Base-by-base conservation (phyloP, 2,797 vertebrate species). In the Eulemur albifrons region DNA sequence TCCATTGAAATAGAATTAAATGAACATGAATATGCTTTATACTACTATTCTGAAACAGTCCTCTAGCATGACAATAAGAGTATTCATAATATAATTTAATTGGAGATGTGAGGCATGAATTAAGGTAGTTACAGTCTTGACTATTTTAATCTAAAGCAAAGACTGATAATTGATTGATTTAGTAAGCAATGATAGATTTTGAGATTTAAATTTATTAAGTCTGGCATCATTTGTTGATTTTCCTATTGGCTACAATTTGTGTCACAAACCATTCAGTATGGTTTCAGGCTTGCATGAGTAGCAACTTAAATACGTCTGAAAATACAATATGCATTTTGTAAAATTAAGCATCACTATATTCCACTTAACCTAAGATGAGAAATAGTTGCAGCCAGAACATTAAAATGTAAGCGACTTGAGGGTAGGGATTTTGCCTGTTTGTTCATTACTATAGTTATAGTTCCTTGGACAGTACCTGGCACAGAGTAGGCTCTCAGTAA, bases 51-150 rank as follows among this genome's bases (percentile, higher is more conserved):
- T 79, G 45, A 86, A 77, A 69, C 2, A 85, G 69, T 91, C 50
- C 35, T 57, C 35, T 95, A 76, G n/a, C 7, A 10, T 85, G 72
- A 90, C 12, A 27, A 40, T 75, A 21, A 52, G 35, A 88, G 93
- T 88, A 61, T 8, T 12, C n/a, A 72, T 59, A 72, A 45, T 54
- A 77, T 82, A 94, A 70, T 45, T 94, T 93, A 96, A 88, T 93
- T 95, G 12, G 85, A 67, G 57, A 93, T 73, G 35, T 88, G 20
- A 72, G 63, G 43, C 43, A 86, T 32, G 11, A 76, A 81, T 88
- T 83, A 87, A 84, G n/a, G 40, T 93, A 1, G 32, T 67, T 85
- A 82, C 18, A 93, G 8, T n/a, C 30, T 38, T 87, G 23, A 79
- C 32, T 65, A 91, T 17, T 65, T 87, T 65, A 81, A 79, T n/a